Percentiles rank a stretch among this genome's conserved stretches.
phyloP scores from a whole-genome alignment of 2,888 invertebrate species.

The Trissoscelio sp. region DNA sequence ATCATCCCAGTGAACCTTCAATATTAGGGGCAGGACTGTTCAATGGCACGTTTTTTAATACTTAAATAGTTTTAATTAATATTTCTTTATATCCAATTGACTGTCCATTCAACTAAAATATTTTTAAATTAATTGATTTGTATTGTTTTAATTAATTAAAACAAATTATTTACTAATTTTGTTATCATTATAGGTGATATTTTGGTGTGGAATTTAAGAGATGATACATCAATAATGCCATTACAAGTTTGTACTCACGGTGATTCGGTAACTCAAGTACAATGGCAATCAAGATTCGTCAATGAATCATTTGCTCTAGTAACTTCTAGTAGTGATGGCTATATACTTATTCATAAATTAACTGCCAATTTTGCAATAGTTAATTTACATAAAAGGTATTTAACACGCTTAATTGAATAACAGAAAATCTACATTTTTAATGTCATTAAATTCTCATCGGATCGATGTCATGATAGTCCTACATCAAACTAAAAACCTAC shows the following conservation, averaged over 20 bases:
- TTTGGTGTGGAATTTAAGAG: constrained; percentile 80
- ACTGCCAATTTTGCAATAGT: constrained; percentile 77
- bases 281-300: constrained; percentile 77
- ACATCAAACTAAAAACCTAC: too few species aligned
- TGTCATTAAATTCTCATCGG: too few species aligned
- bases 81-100: too few species aligned
- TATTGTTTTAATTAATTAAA: too few species aligned
- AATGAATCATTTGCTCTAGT: constrained; percentile 77
- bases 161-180: too few species aligned
- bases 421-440: too few species aligned
- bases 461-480: too few species aligned
- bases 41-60: constrained; percentile 74
- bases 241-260: constrained; percentile 77
- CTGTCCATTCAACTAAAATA: too few species aligned
- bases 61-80: not conserved
- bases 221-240: constrained; percentile 75
- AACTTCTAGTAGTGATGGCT: constrained; percentile 80
- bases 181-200: constrained; percentile 77
- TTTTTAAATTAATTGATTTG: too few species aligned
- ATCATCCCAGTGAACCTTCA: constrained; percentile 84
- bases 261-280: constrained; percentile 78
- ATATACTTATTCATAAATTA: constrained; percentile 77
- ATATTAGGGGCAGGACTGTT: constrained; percentile 84
- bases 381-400: constrained; percentile 74
- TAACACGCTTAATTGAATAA: too few species aligned